Percentiles rank a stretch among this genome's conserved stretches.
Evolutionary conservation across 2,888 invertebrate species (phyloP).

Genomic region (Dolichomitus sp.): DNA sequence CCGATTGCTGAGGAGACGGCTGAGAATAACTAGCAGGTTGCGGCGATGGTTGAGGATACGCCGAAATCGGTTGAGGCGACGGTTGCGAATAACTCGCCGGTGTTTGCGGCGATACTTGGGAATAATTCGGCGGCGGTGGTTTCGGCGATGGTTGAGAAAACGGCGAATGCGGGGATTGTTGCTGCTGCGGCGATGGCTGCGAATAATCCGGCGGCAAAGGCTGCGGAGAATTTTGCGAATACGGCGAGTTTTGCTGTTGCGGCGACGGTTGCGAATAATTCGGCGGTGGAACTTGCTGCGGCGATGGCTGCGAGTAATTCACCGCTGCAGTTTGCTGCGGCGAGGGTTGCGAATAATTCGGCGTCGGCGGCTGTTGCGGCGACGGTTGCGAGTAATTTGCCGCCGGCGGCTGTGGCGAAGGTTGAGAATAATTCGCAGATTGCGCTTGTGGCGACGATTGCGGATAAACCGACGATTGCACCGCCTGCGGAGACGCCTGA

Average conservation of each 20-base stretch:
- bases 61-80: conserved; percentile 71
- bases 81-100: conserved; percentile 81
- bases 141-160: conserved; percentile 80
- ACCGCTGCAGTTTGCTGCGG: conserved; percentile 83
- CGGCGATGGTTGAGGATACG: conserved; percentile 71
- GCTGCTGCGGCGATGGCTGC: conserved; percentile 78
- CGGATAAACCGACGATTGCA: conserved; percentile 73
- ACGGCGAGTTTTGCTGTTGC: conserved; percentile 71
- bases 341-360: conserved; percentile 86
- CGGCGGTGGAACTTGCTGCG: conserved; percentile 72
- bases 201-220: conserved; percentile 83
- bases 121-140: conserved; percentile 78
- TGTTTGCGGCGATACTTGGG: conserved; percentile 81
- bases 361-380: conserved; percentile 80
- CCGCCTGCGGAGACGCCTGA: conserved; percentile 73
- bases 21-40: conserved; percentile 73
- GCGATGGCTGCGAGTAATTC: conserved; percentile 77
- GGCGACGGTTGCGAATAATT: conserved; percentile 76
- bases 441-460: conserved; percentile 77
- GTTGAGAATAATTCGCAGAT: conserved; percentile 85
- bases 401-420: conserved; percentile 81
- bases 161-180: conserved; percentile 69
- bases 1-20: conserved; percentile 71
- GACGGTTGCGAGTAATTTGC: conserved; percentile 82
- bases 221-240: conserved; percentile 69